Conservation (phyloP, 2,888 invertebrate species). For the Dolichomitus sp. region DNA sequence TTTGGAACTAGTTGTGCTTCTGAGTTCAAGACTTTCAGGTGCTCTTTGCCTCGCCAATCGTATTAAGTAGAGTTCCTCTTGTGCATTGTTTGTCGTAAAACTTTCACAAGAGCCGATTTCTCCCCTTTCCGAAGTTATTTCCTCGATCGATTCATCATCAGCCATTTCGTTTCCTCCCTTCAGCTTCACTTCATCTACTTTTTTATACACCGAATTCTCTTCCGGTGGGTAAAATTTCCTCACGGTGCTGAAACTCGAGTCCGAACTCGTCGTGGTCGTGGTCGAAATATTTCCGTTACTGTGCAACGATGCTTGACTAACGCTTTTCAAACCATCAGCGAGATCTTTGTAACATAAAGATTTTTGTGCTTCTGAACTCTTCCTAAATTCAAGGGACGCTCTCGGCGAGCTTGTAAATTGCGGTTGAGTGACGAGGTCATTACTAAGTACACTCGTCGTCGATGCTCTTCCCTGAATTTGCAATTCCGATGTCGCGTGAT, state of each 20-base stretch:
- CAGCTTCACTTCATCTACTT: neutral
- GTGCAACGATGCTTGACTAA: slow-evolving; percentile 55
- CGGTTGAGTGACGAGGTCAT: slow-evolving; percentile 9
- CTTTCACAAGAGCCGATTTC: neutral
- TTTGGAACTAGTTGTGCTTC: slow-evolving; percentile 1
- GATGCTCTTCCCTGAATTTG: slow-evolving; percentile 1
- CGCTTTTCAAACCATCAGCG: slow-evolving; percentile 41
- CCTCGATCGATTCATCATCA: slow-evolving; percentile 52
- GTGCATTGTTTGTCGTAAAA: neutral
- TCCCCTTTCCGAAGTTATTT: slow-evolving; percentile 51
- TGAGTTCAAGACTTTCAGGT: slow-evolving; percentile 28
- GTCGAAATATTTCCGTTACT: slow-evolving; percentile 55
- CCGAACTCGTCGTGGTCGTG: slow-evolving; percentile 23
- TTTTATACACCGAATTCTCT: slow-evolving; percentile 41
- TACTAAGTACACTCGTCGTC: neutral
- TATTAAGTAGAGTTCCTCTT: neutral
- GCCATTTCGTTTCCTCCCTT: slow-evolving; percentile 44
- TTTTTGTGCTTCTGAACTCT: slow-evolving; percentile 1
- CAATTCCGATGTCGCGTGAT: neutral
- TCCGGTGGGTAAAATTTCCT: slow-evolving; percentile 54
- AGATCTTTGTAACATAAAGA: neutral
- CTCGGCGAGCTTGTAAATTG: slow-evolving; percentile 51
- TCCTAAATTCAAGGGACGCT: neutral
- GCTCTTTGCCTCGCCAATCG: slow-evolving; percentile 32
- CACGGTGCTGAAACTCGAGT: slow-evolving; percentile 39